Evolutionary conservation across 2,888 invertebrate species (phyloP).

Genomic region (Liopterus haemorrhoidalis): DNA sequence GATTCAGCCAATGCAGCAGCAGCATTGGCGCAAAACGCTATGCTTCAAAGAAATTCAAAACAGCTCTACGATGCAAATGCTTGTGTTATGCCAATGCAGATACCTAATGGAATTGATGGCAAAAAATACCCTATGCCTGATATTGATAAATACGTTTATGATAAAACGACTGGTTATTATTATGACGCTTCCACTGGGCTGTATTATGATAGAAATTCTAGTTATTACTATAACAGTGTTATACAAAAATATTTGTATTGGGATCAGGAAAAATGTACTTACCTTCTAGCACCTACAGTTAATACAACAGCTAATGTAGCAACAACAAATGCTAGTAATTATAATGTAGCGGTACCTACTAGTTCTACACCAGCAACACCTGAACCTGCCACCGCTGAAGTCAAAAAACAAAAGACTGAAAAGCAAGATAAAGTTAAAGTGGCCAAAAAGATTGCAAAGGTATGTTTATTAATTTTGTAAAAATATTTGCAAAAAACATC

Average conservation of each 20-base stretch:
- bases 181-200: conserved; percentile 89
- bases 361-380: conserved; percentile 31
- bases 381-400: conserved; percentile 39
- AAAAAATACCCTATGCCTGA: conserved; percentile 75
- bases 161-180: conserved; percentile 92
- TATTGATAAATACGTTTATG: conserved; percentile 85
- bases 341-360: conserved; percentile 37
- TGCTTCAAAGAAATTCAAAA: conserved; percentile 56
- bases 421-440: conserved; percentile 94
- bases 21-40: conserved; percentile 84
- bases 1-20: conserved; percentile 79
- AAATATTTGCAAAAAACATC: too few species aligned
- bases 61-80: conserved; percentile 43
- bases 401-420: conserved; percentile 64
- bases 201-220: conserved; percentile 93
- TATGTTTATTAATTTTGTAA: conserved; percentile 25
- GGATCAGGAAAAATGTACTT: conserved; percentile 70
- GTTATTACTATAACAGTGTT: conserved; percentile 92
- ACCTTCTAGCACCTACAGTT: conserved; percentile 49
- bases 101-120: conserved; percentile 59
- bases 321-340: too few species aligned
- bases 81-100: conserved; percentile 41
- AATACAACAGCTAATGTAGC: conserved; percentile 35
- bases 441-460: conserved; percentile 95
- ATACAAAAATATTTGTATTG: conserved; percentile 91